Evolutionary conservation across 2,888 invertebrate genomes (phyloP).

Genomic region (Heteromurus nitidus): DNA sequence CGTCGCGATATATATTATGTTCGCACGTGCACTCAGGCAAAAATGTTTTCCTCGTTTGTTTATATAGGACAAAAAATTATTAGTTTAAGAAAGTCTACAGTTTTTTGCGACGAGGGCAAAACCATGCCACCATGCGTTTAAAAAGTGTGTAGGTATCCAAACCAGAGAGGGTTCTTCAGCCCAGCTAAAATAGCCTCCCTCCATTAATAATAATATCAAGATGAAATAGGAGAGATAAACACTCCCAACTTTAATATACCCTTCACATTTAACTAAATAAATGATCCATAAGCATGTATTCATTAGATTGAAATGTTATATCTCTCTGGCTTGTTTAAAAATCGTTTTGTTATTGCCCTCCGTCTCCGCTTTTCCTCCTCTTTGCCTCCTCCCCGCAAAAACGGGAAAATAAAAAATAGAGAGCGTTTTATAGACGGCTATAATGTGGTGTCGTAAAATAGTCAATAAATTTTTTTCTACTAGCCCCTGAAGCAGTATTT

Average conservation of each 20-base stretch:
- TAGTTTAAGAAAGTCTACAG: no score
- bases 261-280: constrained; percentile 52
- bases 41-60: no score
- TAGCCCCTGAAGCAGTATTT: constrained; percentile 54
- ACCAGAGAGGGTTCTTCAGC: no score
- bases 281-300: constrained; percentile 43
- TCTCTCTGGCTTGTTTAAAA: constrained; percentile 14
- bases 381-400: not conserved
- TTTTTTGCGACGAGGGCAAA: no score
- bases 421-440: constrained; percentile 4
- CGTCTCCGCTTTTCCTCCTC: no score
- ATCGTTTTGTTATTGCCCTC: not conserved
- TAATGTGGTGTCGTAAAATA: constrained; percentile 50
- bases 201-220: constrained; percentile 5
- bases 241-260: constrained; percentile 22
- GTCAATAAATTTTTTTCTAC: constrained; percentile 49
- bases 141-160: no score
- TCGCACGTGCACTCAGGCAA: no score
- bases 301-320: constrained; percentile 38
- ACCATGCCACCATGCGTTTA: no score
- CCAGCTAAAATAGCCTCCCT: no score
- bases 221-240: not conserved
- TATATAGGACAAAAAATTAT: no score
- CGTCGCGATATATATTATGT: no score
- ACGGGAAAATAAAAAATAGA: not conserved